Percentiles rank a stretch among this genome's conserved stretches.
phyloP scores from a whole-genome alignment of 23 tunicate species.

The Oikopleura vanhoeffeni region DNA sequence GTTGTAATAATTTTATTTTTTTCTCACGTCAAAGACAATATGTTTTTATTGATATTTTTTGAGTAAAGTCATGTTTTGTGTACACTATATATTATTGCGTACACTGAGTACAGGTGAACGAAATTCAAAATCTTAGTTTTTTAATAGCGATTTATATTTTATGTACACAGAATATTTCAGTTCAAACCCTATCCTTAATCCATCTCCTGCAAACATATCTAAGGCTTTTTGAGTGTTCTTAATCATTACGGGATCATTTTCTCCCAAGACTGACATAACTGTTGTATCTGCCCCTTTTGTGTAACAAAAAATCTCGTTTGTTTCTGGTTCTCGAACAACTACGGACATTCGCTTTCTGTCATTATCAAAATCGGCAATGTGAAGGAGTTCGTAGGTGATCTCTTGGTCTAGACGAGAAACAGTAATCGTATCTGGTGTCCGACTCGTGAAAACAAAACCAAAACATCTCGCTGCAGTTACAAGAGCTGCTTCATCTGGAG shows the following conservation, averaged over 20 bases:
- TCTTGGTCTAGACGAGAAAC: background rate
- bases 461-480: background rate
- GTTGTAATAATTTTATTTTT: too few relatives aligned
- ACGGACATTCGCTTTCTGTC: constrained; percentile 4
- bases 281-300: constrained; percentile 4
- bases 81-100: too few relatives aligned
- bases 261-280: background rate
- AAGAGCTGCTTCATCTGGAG: constrained; percentile 1
- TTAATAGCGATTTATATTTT: too few relatives aligned
- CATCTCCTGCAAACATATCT: background rate
- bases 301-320: background rate
- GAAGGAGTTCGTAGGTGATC: background rate
- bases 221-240: background rate
- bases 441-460: constrained; percentile 1
- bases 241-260: background rate
- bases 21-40: too few relatives aligned
- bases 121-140: too few relatives aligned
- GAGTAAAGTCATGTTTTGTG: too few relatives aligned
- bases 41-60: too few relatives aligned
- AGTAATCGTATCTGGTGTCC: background rate
- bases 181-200: too few relatives aligned
- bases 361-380: constrained; percentile 11
- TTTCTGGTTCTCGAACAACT: background rate
- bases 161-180: too few relatives aligned
- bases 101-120: too few relatives aligned